Base-by-base conservation (phyloP, 2,797 vertebrate genomes). In the Amniataba percoides region DNA sequence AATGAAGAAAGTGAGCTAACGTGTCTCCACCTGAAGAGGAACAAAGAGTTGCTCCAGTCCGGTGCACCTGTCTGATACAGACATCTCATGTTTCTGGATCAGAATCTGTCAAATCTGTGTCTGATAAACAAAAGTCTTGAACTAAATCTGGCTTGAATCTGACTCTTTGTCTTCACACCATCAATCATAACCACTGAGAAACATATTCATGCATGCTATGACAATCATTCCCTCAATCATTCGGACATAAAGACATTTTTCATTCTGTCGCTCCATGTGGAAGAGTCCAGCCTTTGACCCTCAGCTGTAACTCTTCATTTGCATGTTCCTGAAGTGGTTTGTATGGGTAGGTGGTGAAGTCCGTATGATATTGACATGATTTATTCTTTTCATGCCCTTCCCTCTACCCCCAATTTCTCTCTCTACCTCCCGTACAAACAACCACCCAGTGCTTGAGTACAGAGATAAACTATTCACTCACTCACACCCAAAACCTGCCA, bases 381-480 rank as follows among this genome's bases (percentile, higher is more conserved):
- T 91, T 91, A 74, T 81, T 91, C 85, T 92, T 84, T 75, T 72
- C 83, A 84, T 89, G 71, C 78, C 73, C 77, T 51, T 84, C 76
- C 85, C 69, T 52, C 63, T 80, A 25, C 66, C 84, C 63, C 76
- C 83, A 65, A 78, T 83, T 76, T 78, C 70, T 69, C 61, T 77
- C 81, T 77, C 65, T 67, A 56, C 71, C 42, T 82, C 71, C 80
- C 80, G 68, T 71, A 83, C 75, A 88, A 89, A 95, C 94, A 93
- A 91, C 92, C 93, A 93, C 25, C 96, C 96, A 99, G 98, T 99
- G 90, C 96, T 97, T 95, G 97, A 96, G 93, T 96, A 97, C 97
- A 98, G 96, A 96, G 96, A 97, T 96, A 98, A 97, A 94, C 96
- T 97, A 92, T 97, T 98, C 94, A 97, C 95, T 96, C 97, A 97